These are phyloP conservation scores for Amphimallon solstitiale DNA, from an alignment of 2,888 invertebrate species.

Conservation along the genomic window DNA sequence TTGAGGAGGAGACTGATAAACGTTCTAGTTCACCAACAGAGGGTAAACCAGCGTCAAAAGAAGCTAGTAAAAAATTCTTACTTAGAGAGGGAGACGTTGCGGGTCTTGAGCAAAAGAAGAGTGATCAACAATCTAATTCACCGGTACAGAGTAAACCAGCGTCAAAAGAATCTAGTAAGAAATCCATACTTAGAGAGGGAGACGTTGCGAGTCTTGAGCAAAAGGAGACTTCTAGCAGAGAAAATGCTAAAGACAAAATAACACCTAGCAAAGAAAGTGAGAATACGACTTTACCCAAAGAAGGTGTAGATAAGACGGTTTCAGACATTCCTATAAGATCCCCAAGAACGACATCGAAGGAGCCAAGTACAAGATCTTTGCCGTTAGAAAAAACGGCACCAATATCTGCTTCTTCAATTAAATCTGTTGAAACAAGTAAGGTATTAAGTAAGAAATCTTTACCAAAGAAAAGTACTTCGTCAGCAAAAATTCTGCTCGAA, in stretches of 20 bases:
- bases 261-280: not conserved
- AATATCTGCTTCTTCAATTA: not conserved
- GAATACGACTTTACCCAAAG: not conserved
- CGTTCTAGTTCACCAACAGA: too few relatives aligned
- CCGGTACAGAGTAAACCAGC: not conserved
- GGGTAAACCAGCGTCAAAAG: not conserved
- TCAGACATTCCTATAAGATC: not conserved
- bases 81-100: too few relatives aligned
- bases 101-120: too few relatives aligned
- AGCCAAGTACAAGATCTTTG: not conserved
- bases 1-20: too few relatives aligned
- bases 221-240: too few relatives aligned
- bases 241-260: not conserved
- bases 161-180: conserved; percentile 6
- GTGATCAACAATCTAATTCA: too few relatives aligned
- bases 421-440: too few relatives aligned
- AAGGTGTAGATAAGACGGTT: not conserved
- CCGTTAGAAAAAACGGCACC: not conserved
- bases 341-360: not conserved
- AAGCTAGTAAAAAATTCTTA: not conserved
- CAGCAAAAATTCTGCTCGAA: too few relatives aligned
- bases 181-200: not conserved
- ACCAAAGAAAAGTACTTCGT: too few relatives aligned
- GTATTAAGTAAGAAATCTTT: too few relatives aligned
- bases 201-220: too few relatives aligned